Conservation (phyloP, 2,888 invertebrate genomes). For the Stenurella melanura region DNA sequence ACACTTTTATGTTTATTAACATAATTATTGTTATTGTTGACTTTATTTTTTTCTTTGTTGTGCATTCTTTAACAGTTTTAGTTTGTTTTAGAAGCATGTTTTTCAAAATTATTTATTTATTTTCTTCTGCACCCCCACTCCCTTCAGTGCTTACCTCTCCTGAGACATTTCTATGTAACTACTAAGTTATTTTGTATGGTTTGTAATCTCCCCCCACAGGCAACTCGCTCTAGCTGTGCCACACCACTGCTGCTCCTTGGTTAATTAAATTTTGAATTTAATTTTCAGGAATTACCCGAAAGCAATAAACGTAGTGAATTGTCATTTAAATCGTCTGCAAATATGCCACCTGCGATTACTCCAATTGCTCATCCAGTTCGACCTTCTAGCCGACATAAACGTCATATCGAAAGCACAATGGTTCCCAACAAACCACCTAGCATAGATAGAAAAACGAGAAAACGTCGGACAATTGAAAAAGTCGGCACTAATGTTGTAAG, state of each 20-base stretch:
- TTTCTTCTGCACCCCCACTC: too few species aligned
- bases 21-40: too few species aligned
- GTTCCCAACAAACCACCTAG: conserved; percentile 55
- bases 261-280: neutral
- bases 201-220: too few species aligned
- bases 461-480: conserved; percentile 79
- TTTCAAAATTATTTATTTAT: too few species aligned
- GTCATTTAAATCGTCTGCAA: conserved; percentile 64
- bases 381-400: conserved; percentile 67
- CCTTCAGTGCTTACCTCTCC: too few species aligned
- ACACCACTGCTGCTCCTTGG: neutral
- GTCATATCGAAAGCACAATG: conserved; percentile 67
- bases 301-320: conserved; percentile 60
- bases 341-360: conserved; percentile 44
- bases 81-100: too few species aligned
- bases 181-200: too few species aligned
- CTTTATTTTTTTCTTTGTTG: too few species aligned
- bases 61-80: too few species aligned
- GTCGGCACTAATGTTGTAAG: conserved; percentile 79
- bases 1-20: too few species aligned
- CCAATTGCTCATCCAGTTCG: conserved; percentile 49
- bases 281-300: conserved; percentile 72
- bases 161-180: too few species aligned
- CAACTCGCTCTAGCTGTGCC: neutral
- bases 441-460: conserved; percentile 72